Base-by-base conservation (phyloP, 2,888 invertebrate genomes). In the Tupiocoris notatus region DNA sequence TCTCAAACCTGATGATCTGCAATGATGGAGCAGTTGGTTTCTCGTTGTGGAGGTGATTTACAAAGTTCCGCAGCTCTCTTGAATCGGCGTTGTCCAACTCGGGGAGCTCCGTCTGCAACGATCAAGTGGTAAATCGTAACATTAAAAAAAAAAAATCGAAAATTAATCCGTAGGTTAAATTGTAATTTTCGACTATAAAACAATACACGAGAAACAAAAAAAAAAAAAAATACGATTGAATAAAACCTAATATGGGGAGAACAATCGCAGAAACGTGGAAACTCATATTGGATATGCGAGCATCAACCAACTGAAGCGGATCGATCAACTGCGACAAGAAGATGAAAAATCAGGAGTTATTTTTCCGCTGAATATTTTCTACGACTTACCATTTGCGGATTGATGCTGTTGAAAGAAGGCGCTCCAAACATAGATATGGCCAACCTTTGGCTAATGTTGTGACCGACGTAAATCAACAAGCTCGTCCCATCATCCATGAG, bases 401-500 rank as follows among this genome's bases (percentile, higher is more conserved):
- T 78, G 18, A 78, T 78, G 3, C 77, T 74, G 68, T 87, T 85
- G 83, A 91, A 92, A 77, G 90, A 88, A 2, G 89, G 85, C 68
- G 93, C 91, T 20, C 93, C 95, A 80, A 98, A 88, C 20, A 92
- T 88, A 79, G 91, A 90, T 77, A 89, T 89, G 81, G 95, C 89
- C 84, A 92, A 92, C 70, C 89, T 88, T 61, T 89, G 87, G 78
- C 90, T 89, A 56, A 93, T 90, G 80, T 89, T 92, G 79, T 92
- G 90, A 63, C 96, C 93, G 58, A 98, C 88, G 84, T 95, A 93
- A 68, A 98, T 83, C 65, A 91, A 88, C 85, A 98, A 90, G 77
- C 87, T 87, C 75, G 91, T 90, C 9, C 95, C 95, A 80, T 91
- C 89, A 84, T 99, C 98, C 84, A 99, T 86, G 1, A 99, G 86